A percentile compares a stretch with the other conserved stretches of the same genome.
Evolutionary conservation across 1,140 invertebrate species (phyloP).

Genomic region (Drosophila lini): DNA sequence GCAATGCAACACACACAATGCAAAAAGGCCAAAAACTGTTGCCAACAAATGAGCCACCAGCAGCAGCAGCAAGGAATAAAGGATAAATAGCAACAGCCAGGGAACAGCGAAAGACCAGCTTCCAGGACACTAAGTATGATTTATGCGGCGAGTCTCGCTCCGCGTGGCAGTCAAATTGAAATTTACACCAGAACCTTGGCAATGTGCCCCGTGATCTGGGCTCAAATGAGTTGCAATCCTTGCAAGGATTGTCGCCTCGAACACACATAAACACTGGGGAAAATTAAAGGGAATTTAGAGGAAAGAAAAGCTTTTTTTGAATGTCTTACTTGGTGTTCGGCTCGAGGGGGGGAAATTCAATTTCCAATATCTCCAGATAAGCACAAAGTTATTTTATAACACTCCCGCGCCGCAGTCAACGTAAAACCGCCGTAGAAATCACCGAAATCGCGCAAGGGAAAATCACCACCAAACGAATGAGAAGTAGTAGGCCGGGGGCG

Average conservation of each 20-base stretch:
- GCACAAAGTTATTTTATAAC: too few species aligned
- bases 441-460: too few species aligned
- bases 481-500: too few species aligned
- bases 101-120: constrained; percentile 25
- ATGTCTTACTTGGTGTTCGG: neutral
- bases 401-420: too few species aligned
- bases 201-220: constrained; percentile 47
- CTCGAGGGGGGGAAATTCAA: too few species aligned
- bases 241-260: constrained; percentile 39
- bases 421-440: too few species aligned
- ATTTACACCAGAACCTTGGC: constrained; percentile 68
- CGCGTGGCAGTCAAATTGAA: constrained; percentile 76
- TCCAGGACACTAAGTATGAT: constrained; percentile 74
- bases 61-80: constrained; percentile 27
- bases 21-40: constrained; percentile 68
- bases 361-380: too few species aligned
- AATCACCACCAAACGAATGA: too few species aligned
- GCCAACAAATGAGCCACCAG: constrained; percentile 53
- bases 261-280: constrained; percentile 13
- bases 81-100: constrained; percentile 45
- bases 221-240: constrained; percentile 52
- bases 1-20: constrained; percentile 61
- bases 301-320: neutral
- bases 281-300: neutral
- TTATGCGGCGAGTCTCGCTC: constrained; percentile 74